Evolutionary conservation across 2,888 invertebrate genomes (phyloP), one percentile per base, ranked within the genome.

Genomic region (Parascotia fuliginaria): DNA sequence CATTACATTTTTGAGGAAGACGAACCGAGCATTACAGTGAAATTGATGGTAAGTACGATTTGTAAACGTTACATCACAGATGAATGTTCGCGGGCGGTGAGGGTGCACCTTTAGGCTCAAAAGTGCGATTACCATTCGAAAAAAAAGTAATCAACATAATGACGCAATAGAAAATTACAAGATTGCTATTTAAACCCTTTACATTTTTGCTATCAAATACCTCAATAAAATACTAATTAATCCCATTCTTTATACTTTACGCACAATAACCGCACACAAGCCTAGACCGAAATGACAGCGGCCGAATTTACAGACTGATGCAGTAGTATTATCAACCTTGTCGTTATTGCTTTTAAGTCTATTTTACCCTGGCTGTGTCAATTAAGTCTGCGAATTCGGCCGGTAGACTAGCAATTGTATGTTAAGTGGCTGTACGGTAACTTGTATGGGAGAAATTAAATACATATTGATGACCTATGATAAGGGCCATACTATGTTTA

Each of bases 261-360:
- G 50, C 64, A 72, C 68, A 71, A 76, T 77, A 76, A 72, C 77
- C 77, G 80, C 85, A 83, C 82, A 78, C 80, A 77, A 75, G 69
- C 67, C 65, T 81, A 82, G 65, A 68, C 64, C 78, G 79, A 19
- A 65, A 74, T 73, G 63, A 67, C 33, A 62, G 63, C 55, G 65
- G 64, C 62, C 61, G 67, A 74, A 65, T 65, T 48, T 2, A 49
- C 67, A 67, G 66, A 54, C 59, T 13, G 13, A 6, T 16, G 13
- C 11, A 42, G 32, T 59, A 42, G 33, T 42, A 51, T 50, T 51
- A 42, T 47, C 57, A 68, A 64, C 60, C 47, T 42, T 64, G 19
- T 40, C 36, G 24, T 0, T 19, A 41, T 65, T 43, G 22, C 12
- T 37, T 60, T 54, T 42, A 49, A 65, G 57, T 65, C 31, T 41